A percentile compares a stretch with the other conserved stretches of the same genome.
phyloP scores from a whole-genome alignment of 2,888 invertebrate genomes.

The Flexamia atlantica region DNA sequence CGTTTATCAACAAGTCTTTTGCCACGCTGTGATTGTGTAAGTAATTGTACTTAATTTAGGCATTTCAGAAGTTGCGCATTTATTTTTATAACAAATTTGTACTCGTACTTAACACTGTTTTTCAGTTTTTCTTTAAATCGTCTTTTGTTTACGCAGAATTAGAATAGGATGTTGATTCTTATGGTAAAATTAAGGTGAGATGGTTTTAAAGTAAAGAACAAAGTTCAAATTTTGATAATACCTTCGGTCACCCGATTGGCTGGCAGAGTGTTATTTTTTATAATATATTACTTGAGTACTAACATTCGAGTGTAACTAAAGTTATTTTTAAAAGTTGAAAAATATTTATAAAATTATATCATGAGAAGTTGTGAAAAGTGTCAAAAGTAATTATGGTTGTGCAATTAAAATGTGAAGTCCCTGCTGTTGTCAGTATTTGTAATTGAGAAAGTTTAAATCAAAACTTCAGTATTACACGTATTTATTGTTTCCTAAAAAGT shows the following conservation, averaged over 20 bases:
- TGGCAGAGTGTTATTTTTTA: conserved; percentile 4
- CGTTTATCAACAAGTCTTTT: conserved; percentile 41
- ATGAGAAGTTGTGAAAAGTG: conserved; percentile 38
- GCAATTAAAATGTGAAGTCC: neutral
- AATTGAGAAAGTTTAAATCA: neutral
- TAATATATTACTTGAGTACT: neutral
- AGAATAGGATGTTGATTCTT: neutral
- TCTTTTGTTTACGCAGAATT: conserved; percentile 3
- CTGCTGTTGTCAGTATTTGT: conserved; percentile 6
- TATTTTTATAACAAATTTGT: conserved; percentile 57
- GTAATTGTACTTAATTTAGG: conserved; percentile 55
- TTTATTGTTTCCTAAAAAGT: conserved; percentile 31
- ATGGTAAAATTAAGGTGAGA: neutral
- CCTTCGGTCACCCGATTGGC: neutral
- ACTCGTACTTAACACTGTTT: conserved; percentile 51
- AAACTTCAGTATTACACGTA: conserved; percentile 18
- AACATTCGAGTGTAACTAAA: neutral
- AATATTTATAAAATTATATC: neutral
- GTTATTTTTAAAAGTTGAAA: neutral
- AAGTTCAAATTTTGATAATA: neutral
- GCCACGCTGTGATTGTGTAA: conserved; percentile 52
- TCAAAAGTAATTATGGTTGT: conserved; percentile 46
- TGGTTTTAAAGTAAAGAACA: neutral
- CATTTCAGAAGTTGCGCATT: conserved; percentile 54
- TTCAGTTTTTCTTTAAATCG: conserved; percentile 22